These are phyloP conservation scores for Boloria selene DNA, from an alignment of 2,888 invertebrate species.

Conservation along the genomic window DNA sequence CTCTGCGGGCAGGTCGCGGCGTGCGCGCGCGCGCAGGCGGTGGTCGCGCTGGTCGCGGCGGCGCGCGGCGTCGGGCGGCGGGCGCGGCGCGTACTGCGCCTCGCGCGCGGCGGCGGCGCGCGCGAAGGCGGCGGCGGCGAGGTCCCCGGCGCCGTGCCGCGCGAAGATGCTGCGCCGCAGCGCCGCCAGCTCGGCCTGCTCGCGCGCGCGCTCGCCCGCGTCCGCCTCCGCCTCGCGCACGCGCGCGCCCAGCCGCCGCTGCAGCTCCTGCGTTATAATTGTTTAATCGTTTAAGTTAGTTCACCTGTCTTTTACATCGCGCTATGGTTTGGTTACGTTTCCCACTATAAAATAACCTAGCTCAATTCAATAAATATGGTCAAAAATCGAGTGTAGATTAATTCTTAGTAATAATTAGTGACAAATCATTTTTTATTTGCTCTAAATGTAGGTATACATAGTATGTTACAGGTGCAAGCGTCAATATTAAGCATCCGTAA, in stretches of 20 bases:
- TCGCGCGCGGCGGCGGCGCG: constrained; percentile 84
- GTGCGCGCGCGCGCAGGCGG: constrained; percentile 81
- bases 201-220: constrained; percentile 93
- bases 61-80: constrained; percentile 83
- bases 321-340: too few species aligned
- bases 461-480: too few species aligned
- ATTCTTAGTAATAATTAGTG: too few species aligned
- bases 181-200: constrained; percentile 93
- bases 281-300: too few species aligned
- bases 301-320: too few species aligned
- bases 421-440: too few species aligned
- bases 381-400: too few species aligned
- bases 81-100: constrained; percentile 91
- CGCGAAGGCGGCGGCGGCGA: constrained; percentile 52
- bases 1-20: constrained; percentile 85
- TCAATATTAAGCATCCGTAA: too few species aligned
- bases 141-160: constrained; percentile 81
- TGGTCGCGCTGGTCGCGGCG: constrained; percentile 69
- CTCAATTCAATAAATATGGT: too few species aligned
- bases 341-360: too few species aligned
- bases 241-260: constrained; percentile 94
- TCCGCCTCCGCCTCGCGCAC: constrained; percentile 97
- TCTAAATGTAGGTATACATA: too few species aligned
- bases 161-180: constrained; percentile 74
- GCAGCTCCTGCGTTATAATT: too few species aligned